Evolutionary conservation across 2,888 invertebrate species (phyloP), one percentile per base, ranked within the genome.

Genomic region (Andrena bucephala): DNA sequence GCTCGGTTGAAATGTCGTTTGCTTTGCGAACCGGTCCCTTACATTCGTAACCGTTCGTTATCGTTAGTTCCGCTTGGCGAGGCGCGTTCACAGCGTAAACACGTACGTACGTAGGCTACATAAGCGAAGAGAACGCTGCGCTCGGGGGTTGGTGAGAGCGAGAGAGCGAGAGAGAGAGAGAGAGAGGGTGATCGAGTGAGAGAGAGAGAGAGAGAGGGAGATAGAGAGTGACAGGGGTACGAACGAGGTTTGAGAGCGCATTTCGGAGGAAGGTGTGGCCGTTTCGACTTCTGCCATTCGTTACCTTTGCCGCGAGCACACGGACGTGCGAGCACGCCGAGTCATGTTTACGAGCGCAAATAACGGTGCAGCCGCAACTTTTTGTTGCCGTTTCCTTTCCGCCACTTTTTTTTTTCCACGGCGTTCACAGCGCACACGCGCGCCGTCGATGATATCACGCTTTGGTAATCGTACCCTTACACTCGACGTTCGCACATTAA

Each of bases 21-120:
- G 82, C 87, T 77, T 72, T 82, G 82, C 74, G 84, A 89, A 85
- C 86, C 84, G 86, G 90, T 88, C 87, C 88, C 88, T 90, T 90
- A 89, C 89, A 87, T 88, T 88, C 88, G 89, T 87, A 91, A 90
- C 89, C 89, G 89, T 89, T 90, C 90, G 90, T 90, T 89, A 90
- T 87, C 87, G 89, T 87, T 87, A 89, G 90, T 91, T 88, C 89
- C 89, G 90, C 90, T 87, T 85, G 87, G 86, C 78, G 76, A 84
- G 84, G 77, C 89, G 87, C 86, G 89, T 88, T 88, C 82, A 77
- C 84, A 85, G 83, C 88, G 86, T 86, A 87, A 87, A 88, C 87
- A 87, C 86, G 79, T 86, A 83, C 79, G 87, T 82, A 81, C 77
- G 81, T 81, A 72, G 54, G 69, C 73, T 78, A 79, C 68, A 67